A percentile compares a stretch with the other conserved stretches of the same genome.
phyloP scores from a whole-genome alignment of 2,113 vertebrate genomes.

The Bubo blakistoni region DNA sequence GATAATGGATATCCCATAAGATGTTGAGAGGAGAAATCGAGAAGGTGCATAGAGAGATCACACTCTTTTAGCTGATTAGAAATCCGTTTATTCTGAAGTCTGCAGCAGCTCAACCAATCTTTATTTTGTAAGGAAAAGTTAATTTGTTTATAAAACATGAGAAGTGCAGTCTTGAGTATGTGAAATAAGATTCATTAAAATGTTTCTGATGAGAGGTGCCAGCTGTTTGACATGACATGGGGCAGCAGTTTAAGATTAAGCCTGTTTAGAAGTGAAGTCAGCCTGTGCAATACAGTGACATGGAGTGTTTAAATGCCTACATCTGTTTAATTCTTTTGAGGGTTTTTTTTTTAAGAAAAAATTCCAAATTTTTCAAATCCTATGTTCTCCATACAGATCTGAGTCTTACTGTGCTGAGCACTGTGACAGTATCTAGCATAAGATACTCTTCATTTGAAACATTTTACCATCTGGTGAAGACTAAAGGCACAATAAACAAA shows the following conservation, averaged over 20 bases:
- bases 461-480: background rate
- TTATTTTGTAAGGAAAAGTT: slow-evolving; percentile 25
- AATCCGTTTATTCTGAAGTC: background rate
- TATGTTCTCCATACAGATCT: background rate
- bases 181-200: slow-evolving; percentile 39
- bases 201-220: slow-evolving; percentile 23
- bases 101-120: background rate
- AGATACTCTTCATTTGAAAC: background rate
- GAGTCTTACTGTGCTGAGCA: background rate
- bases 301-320: background rate
- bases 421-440: background rate
- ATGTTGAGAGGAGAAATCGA: background rate
- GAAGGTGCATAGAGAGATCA: background rate
- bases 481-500: background rate
- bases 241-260: background rate
- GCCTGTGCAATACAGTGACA: background rate
- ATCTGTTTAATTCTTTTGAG: background rate
- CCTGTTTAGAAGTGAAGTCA: background rate
- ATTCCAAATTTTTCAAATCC: background rate
- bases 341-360: background rate
- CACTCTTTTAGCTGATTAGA: background rate
- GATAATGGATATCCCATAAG: background rate
- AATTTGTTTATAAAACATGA: slow-evolving; percentile 63
- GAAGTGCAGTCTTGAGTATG: slow-evolving; percentile 8
- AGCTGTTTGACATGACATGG: slow-evolving; percentile 23